Conservation (phyloP, 2,888 invertebrate genomes). For the Punctoribates punctum region DNA sequence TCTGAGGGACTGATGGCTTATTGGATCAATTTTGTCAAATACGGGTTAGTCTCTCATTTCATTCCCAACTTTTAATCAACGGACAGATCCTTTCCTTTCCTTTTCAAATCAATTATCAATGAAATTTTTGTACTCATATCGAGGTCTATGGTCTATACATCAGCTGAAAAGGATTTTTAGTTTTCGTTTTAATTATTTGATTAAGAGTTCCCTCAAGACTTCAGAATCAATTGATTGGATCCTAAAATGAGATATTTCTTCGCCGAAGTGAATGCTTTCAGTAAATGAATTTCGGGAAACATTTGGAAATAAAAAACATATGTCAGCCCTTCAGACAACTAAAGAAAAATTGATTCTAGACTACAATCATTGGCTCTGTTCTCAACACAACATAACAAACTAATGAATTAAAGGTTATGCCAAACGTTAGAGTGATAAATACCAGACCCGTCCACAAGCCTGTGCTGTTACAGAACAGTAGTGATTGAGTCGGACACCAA, state of each 20-base stretch:
- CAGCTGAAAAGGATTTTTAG: no score
- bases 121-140: background rate
- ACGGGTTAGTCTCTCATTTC: constrained; percentile 47
- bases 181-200: no score
- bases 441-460: background rate
- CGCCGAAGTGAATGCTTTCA: no score
- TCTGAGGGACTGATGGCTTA: constrained; percentile 86
- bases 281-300: constrained; percentile 1
- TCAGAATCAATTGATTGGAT: no score
- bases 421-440: background rate
- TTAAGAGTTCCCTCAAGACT: no score
- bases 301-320: background rate
- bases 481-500: no score
- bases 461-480: background rate
- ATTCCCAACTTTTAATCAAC: background rate
- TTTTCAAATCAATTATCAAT: background rate
- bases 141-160: background rate
- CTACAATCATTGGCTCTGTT: background rate
- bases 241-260: no score
- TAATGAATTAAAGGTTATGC: constrained; percentile 15
- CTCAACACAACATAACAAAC: background rate
- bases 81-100: background rate
- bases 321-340: background rate
- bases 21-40: constrained; percentile 48
- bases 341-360: constrained; percentile 3